Percentiles rank a stretch among this genome's conserved stretches.
Evolutionary conservation across 2,113 vertebrate species (phyloP).

Genomic region (Falco punctatus): DNA sequence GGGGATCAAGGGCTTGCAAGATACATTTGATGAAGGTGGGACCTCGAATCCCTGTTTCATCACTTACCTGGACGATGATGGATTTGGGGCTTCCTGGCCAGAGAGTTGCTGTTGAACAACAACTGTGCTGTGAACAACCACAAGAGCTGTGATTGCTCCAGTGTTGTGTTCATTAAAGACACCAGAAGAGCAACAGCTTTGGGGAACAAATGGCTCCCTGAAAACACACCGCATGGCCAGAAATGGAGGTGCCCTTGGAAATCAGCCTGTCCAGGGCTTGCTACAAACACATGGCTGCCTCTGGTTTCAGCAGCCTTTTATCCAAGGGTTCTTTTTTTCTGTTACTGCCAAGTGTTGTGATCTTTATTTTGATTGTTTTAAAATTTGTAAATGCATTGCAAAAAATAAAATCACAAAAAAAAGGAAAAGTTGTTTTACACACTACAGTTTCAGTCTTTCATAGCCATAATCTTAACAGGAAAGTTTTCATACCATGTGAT

Average conservation of each 20-base stretch:
- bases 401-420: background rate
- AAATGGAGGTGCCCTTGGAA: background rate
- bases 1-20: background rate
- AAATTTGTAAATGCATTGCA: background rate
- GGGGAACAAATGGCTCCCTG: background rate
- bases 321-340: background rate
- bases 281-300: background rate
- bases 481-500: background rate
- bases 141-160: background rate
- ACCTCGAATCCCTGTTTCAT: background rate
- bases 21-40: background rate
- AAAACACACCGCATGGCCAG: background rate
- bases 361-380: background rate
- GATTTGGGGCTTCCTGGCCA: background rate
- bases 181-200: background rate
- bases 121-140: too few relatives aligned
- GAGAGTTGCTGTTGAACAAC: background rate
- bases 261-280: background rate
- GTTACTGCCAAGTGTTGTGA: background rate
- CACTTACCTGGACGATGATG: accelerated
- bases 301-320: background rate
- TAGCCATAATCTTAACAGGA: background rate
- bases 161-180: background rate
- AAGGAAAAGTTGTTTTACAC: background rate
- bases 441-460: background rate